Conservation (phyloP, 2,113 vertebrate genomes). For the Pyxicephalus adspersus region DNA sequence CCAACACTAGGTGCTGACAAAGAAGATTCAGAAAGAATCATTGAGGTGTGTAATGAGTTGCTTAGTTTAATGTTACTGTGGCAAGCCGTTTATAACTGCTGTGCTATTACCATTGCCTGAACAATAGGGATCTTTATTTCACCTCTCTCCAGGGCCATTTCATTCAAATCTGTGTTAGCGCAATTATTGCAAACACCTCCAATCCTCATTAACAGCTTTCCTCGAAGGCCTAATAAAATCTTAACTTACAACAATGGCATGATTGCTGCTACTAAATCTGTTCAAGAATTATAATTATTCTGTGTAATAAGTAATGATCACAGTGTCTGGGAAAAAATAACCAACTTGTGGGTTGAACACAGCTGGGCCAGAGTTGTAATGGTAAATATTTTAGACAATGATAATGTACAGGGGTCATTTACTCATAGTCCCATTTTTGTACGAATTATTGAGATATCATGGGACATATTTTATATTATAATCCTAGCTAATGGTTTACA, state of each 20-base stretch:
- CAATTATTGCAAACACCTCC: constrained; percentile 3
- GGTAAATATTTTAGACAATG: background rate
- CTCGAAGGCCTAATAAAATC: constrained; percentile 28
- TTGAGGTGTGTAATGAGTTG: background rate
- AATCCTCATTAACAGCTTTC: constrained; percentile 10
- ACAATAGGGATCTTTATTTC: background rate
- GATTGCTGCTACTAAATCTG: background rate
- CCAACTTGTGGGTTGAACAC: background rate
- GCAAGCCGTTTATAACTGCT: background rate
- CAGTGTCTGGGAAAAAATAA: background rate
- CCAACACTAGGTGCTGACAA: background rate
- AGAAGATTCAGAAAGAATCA: background rate
- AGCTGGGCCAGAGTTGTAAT: background rate
- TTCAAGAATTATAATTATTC: constrained; percentile 34
- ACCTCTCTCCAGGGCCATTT: constrained; percentile 6
- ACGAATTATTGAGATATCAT: too few species aligned
- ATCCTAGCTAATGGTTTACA: too few species aligned
- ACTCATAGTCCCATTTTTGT: too few species aligned
- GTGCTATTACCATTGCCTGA: background rate
- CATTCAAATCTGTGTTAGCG: background rate
- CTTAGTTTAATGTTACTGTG: background rate
- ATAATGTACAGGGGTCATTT: background rate
- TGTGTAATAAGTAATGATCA: constrained; percentile 31
- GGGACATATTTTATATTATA: too few species aligned
- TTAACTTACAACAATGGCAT: constrained; percentile 23